phyloP scores from a whole-genome alignment of 1,140 invertebrate genomes.

The Monochamus saltuarius region DNA sequence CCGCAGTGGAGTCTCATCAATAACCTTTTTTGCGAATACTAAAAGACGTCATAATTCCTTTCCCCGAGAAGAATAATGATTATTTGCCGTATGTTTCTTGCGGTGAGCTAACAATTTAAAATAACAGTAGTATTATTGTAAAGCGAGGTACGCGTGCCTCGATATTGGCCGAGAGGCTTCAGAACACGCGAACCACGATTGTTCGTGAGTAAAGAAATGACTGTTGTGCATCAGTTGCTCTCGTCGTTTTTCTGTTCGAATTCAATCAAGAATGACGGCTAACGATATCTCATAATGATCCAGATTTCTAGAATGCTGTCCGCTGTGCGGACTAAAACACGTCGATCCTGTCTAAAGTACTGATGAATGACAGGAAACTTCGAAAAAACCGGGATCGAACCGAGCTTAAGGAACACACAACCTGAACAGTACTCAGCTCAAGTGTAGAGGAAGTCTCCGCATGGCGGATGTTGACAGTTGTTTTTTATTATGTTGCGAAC shows the following conservation, averaged over 20 bases:
- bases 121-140: slow-evolving; percentile 25
- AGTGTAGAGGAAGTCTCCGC: no score
- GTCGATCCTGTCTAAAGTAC: not conserved
- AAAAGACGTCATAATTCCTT: no score
- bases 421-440: no score
- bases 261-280: slow-evolving; percentile 2
- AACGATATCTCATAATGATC: not conserved
- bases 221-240: slow-evolving; percentile 16
- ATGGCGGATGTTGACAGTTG: no score
- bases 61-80: not conserved
- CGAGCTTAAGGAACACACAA: no score
- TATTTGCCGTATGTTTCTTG: slow-evolving; percentile 11
- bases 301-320: slow-evolving; percentile 3
- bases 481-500: no score
- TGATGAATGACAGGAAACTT: no score
- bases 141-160: slow-evolving; percentile 20
- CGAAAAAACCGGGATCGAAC: no score
- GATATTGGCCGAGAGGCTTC: not conserved
- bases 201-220: slow-evolving; percentile 19
- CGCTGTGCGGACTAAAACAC: not conserved
- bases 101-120: slow-evolving; percentile 11
- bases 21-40: no score
- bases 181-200: slow-evolving; percentile 25
- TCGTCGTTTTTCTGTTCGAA: slow-evolving; percentile 6
- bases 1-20: no score